phyloP scores from a whole-genome alignment of 2,797 vertebrate species.

The Peromyscus nudipes region DNA sequence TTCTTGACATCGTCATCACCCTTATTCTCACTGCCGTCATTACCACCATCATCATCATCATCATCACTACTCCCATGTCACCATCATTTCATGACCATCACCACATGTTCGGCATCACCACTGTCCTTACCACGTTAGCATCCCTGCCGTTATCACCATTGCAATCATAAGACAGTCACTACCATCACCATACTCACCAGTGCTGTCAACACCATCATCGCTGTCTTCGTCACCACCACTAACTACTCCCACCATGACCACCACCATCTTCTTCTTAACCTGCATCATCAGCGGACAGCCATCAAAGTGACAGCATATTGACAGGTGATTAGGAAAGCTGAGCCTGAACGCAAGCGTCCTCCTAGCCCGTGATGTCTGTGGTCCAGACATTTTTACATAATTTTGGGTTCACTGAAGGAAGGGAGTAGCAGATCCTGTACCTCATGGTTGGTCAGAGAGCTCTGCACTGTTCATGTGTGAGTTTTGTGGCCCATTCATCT shows the following conservation, averaged over 20 bases:
- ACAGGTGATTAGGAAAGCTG: neutral
- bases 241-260: neutral
- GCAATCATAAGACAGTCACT: neutral
- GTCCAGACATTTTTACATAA: neutral
- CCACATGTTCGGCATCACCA: neutral
- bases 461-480: neutral
- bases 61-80: neutral
- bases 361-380: neutral
- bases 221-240: neutral
- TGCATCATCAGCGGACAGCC: too few species aligned
- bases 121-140: neutral
- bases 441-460: accelerated
- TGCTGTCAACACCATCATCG: too few species aligned
- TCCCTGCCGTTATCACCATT: neutral
- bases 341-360: neutral
- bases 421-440: accelerated
- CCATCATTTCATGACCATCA: neutral
- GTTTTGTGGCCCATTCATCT: neutral
- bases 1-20: neutral
- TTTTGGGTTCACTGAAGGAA: neutral
- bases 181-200: neutral
- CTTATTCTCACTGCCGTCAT: neutral
- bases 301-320: neutral
- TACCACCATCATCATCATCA: accelerated
- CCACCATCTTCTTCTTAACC: neutral